Evolutionary conservation across 2,797 vertebrate species (phyloP), one percentile per base, ranked within the genome.

Genomic region (Pipistrellus pipistrellus): DNA sequence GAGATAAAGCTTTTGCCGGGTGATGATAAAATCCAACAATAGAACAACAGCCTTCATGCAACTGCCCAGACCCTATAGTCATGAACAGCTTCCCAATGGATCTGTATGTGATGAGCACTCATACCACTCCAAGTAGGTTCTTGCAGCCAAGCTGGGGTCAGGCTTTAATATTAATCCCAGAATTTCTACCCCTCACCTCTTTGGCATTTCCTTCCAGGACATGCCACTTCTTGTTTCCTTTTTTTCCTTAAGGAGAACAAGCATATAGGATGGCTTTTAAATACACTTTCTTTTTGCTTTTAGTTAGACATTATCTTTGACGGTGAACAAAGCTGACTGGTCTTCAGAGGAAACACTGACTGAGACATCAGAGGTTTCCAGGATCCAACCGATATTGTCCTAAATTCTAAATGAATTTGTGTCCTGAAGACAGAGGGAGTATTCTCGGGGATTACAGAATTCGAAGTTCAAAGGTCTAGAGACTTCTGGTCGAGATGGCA

Each of bases 21-120:
- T 97, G 97, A 93, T 87, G 96, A 96, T 96, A 95, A 97, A 94
- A 87, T 91, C 95, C 96, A 94, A 97, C 94, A 96, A 90, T 96
- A 94, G 92, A 97, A 95, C 96, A 97, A 96, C 97, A 97, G 96
- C 87, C 95, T 97, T 90, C 95, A 73, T 96, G 96, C 96, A 94
- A 92, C 0, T 62, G 94, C 95, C 94, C 96, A 97, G 97, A 94
- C 97, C 97, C 35, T 97, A 97, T 96, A 95, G 94, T 96, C 96
- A 97, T 94, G 95, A 96, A 84, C 97, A 93, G 95, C 93, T 93
- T 93, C 97, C 97, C 96, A 93, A 96, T 96, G 91, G 88, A 92
- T 89, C 90, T 48, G 55, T 96, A 95, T 93, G 93, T 96, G 90
- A 96, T 97, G 96, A 94, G 96, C 93, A 69, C 92, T 96, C 96